Conservation (phyloP, 2,888 invertebrate genomes). For the Cephus spinipes region DNA sequence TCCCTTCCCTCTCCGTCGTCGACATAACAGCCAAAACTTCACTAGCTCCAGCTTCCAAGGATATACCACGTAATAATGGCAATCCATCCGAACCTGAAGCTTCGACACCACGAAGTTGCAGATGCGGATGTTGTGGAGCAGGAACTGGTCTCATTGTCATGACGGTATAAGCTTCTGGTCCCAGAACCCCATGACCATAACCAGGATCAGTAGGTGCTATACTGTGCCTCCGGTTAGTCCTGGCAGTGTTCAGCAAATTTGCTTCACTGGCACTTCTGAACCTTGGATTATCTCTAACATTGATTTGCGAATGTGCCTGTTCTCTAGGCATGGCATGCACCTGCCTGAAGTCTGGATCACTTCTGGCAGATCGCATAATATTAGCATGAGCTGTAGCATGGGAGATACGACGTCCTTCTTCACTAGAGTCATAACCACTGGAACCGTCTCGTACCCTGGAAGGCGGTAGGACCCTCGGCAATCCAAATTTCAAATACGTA, state of each 20-base stretch:
- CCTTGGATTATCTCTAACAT: conserved; percentile 50
- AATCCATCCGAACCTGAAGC: conserved; percentile 48
- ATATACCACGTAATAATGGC: conserved; percentile 78
- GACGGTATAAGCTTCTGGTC: conserved; percentile 40
- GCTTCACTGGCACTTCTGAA: conserved; percentile 84
- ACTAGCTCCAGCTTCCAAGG: conserved; percentile 90
- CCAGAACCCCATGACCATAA: conserved; percentile 41
- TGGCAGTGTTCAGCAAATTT: conserved; percentile 73
- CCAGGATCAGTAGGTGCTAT: conserved; percentile 64
- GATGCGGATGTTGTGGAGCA: conserved; percentile 56
- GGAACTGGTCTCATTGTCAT: conserved; percentile 33
- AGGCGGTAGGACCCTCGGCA: conserved; percentile 92
- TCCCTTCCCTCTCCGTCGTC: conserved; percentile 88
- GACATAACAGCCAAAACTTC: conserved; percentile 92
- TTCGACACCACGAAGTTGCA: conserved; percentile 59
- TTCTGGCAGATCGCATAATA: conserved; percentile 78
- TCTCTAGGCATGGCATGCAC: conserved; percentile 57
- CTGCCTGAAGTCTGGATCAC: conserved; percentile 83
- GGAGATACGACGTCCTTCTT: conserved; percentile 68
- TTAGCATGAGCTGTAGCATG: conserved; percentile 73
- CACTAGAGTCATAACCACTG: conserved; percentile 94
- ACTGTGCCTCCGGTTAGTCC: conserved; percentile 57
- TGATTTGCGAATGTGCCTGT: conserved; percentile 53
- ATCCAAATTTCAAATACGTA: conserved; percentile 92
- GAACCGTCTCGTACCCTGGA: conserved; percentile 79